Evolutionary conservation across 2,888 invertebrate genomes (phyloP).

Genomic region (Salticus scenicus): DNA sequence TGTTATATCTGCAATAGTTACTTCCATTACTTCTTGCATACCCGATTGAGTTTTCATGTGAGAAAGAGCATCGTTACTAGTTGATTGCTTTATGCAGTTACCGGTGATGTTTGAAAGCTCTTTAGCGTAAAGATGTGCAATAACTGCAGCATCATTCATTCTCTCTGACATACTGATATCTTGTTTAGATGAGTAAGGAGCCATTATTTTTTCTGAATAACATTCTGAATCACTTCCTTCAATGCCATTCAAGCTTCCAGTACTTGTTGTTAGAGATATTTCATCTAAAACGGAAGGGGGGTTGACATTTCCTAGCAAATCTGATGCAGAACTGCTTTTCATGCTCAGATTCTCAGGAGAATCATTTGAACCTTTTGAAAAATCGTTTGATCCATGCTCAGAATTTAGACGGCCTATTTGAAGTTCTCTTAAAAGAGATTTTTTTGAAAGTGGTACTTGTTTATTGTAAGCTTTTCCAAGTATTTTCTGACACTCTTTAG

Average conservation of each 20-base stretch:
- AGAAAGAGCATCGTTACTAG: conserved; percentile 79
- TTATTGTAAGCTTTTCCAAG: conserved; percentile 11
- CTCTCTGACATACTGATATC: conserved; percentile 78
- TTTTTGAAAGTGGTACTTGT: conserved; percentile 27
- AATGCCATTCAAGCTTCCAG: conserved; percentile 66
- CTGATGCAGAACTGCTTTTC: conserved; percentile 89
- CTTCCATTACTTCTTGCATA: conserved; percentile 83
- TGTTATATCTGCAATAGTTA: conserved; percentile 77
- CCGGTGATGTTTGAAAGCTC: conserved; percentile 75
- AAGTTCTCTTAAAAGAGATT: conserved; percentile 42
- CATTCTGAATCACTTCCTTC: conserved; percentile 62
- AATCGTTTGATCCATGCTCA: conserved; percentile 80
- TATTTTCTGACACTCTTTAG: conserved; percentile 37
- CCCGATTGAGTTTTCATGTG: conserved; percentile 84
- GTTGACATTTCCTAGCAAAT: conserved; percentile 84
- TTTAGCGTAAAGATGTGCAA: conserved; percentile 72
- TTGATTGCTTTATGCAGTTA: conserved; percentile 75
- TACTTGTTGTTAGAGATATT: conserved; percentile 77
- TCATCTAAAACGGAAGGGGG: conserved; percentile 85
- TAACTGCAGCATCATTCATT: conserved; percentile 71
- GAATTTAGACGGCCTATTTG: conserved; percentile 42
- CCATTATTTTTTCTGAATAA: not conserved
- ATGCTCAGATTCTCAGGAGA: conserved; percentile 80
- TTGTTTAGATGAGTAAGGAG: conserved; percentile 5
- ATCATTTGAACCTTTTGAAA: conserved; percentile 30